Evolutionary conservation across 2,113 vertebrate genomes (phyloP), one percentile per base, ranked within the genome.

Genomic region (Galbula dea): DNA sequence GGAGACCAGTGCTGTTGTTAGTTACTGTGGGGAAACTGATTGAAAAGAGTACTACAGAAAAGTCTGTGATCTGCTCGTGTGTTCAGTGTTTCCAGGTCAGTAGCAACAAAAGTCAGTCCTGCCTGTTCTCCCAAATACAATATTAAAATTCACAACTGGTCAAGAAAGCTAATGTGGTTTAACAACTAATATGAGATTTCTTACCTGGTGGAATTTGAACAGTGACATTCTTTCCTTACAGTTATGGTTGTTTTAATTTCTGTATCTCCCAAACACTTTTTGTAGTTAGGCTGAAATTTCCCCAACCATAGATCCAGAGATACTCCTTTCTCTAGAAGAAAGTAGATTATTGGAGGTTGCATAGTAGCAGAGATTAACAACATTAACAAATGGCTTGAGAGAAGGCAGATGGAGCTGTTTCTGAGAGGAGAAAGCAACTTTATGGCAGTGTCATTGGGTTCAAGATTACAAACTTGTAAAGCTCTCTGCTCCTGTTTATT

Each of bases 1-100:
- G 76, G 93, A 94, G 94, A 88, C 82, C 83, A 34, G 65, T 48
- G 67, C 83, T 95, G 95, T 96, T 96, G 85, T 92, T 95, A 90
- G 92, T 96, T 92, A 96, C 92, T 94, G 75, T 74, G 75, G 43
- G 59, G 81, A 94, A 85, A 76, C 81, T 74, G 84, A 18, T 66
- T 89, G 84, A 89, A 96, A 95, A 89, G 91, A 86, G 72, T 86
- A 26, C 67, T 78, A 30, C 61, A 78, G 91, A 93, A 55, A 43
- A 88, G 46, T 46, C 83, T 91, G 3, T 62, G 63, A 89, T 86
- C 75, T 83, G 74, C 59, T 91, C 52, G 17, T 89, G 36, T 91
- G 23, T 86, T 88, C 39, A 36, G 55, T 67, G 68, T 94, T 96
- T 94, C 93, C 75, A 89, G 69, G 91, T 80, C 76, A 88, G 89